A percentile compares a stretch with the other conserved stretches of the same genome.
Conservation (phyloP, 1,140 invertebrate species). For the Danaus plexippus region DNA sequence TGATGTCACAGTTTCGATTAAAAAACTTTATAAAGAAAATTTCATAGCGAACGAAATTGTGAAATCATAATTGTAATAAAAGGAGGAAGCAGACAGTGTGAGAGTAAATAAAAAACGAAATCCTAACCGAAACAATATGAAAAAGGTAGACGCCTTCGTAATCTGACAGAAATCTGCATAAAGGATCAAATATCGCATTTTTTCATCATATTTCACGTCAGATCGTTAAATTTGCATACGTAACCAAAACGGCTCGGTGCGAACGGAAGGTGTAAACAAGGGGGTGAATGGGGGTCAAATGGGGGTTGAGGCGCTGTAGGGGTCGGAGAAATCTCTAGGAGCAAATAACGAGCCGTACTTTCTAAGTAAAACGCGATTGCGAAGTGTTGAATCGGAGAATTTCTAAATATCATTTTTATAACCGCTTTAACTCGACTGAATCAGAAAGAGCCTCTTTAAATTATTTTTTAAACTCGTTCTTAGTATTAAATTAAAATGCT, state of each 20-base stretch:
- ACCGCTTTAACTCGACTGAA: constrained; percentile 2
- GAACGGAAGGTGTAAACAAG: constrained; percentile 27
- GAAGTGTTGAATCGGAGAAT: constrained; percentile 11
- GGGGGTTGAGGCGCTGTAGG: constrained; percentile 1
- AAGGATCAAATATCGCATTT: constrained; percentile 15
- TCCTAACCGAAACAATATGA: too few species aligned
- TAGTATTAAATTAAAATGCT: constrained; percentile 10
- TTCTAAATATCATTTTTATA: constrained; percentile 9
- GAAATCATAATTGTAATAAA: too few species aligned
- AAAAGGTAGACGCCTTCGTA: neutral
- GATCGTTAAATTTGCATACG: constrained; percentile 28
- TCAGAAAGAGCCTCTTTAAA: constrained; percentile 5
- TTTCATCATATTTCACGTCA: constrained; percentile 17
- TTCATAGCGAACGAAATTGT: too few species aligned
- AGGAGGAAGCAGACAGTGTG: too few species aligned
- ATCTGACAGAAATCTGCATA: constrained; percentile 11
- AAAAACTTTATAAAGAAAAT: too few species aligned
- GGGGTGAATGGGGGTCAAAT: constrained; percentile 5
- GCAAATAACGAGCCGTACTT: constrained; percentile 19
- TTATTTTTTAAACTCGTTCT: constrained; percentile 5
- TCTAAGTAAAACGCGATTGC: constrained; percentile 14
- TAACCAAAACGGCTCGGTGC: constrained; percentile 19
- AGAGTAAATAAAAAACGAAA: too few species aligned
- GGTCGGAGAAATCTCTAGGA: constrained; percentile 8
- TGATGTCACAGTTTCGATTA: too few species aligned